These are phyloP conservation scores for Charanyca ferruginea DNA, from an alignment of 2,888 invertebrate species.

Conservation along the genomic window DNA sequence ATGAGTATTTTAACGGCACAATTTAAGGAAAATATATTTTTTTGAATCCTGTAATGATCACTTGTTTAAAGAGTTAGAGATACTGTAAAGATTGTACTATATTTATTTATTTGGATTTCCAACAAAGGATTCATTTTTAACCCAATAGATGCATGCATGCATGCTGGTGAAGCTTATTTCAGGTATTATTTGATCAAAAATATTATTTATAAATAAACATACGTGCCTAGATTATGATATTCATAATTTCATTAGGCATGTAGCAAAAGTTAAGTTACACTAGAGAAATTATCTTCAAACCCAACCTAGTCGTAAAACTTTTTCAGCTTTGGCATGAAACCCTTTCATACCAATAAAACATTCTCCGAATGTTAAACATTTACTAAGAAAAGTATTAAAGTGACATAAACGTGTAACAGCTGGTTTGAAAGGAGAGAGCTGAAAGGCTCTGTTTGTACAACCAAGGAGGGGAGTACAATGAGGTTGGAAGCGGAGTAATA, in stretches of 20 bases:
- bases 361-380: slow-evolving; percentile 41
- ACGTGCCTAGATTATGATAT: neutral
- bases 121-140: too few relatives aligned
- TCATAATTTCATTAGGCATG: neutral
- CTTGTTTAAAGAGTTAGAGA: too few relatives aligned
- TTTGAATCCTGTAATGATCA: too few relatives aligned
- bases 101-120: too few relatives aligned
- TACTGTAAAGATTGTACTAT: too few relatives aligned
- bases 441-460: slow-evolving; percentile 75
- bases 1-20: neutral
- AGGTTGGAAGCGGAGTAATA: slow-evolving; percentile 83
- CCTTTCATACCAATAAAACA: slow-evolving; percentile 32
- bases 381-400: slow-evolving; percentile 66
- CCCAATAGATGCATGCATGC: too few relatives aligned
- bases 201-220: too few relatives aligned
- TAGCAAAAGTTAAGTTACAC: too few relatives aligned
- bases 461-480: slow-evolving; percentile 77
- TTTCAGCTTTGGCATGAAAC: slow-evolving; percentile 20
- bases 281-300: slow-evolving; percentile 10
- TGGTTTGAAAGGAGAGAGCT: slow-evolving; percentile 61
- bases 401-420: slow-evolving; percentile 67
- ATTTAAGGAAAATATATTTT: too few relatives aligned
- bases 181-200: slow-evolving; percentile 82
- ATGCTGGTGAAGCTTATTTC: slow-evolving; percentile 85
- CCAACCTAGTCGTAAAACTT: slow-evolving; percentile 35